Percentiles rank a stretch among this genome's conserved stretches.
These are phyloP conservation scores for Colletes latitarsis DNA, from an alignment of 1,140 invertebrate species.

Conservation along the genomic window DNA sequence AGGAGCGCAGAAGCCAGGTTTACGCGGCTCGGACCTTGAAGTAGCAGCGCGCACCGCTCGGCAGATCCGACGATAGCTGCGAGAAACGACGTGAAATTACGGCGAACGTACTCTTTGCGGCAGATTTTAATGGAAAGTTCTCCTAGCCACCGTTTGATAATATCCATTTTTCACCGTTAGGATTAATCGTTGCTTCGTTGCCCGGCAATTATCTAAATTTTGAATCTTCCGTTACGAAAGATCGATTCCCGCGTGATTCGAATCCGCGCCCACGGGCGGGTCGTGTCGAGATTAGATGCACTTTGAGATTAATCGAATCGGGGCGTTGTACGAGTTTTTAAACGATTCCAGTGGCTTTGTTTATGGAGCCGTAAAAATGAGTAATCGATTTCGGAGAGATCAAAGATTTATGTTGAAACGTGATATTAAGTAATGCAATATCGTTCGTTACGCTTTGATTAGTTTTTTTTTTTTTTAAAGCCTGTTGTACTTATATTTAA, in stretches of 20 bases:
- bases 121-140: conserved; percentile 55
- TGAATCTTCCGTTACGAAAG: background rate
- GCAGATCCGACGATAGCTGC: conserved; percentile 58
- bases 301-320: conserved; percentile 7
- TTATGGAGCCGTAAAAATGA: background rate
- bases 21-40: conserved; percentile 52
- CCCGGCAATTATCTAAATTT: conserved; percentile 19
- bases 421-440: background rate
- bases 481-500: background rate
- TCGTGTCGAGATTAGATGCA: background rate
- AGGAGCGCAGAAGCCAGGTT: conserved; percentile 56
- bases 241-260: background rate
- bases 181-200: conserved; percentile 43
- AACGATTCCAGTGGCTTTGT: background rate
- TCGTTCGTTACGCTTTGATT: background rate
- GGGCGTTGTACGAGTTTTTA: too few relatives aligned
- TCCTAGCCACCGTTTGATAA: conserved; percentile 28
- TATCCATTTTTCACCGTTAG: conserved; percentile 25
- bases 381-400: background rate
- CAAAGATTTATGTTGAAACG: background rate
- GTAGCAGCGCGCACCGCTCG: conserved; percentile 46
- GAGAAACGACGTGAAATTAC: conserved; percentile 62
- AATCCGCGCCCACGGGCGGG: background rate
- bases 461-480: too few relatives aligned
- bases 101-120: conserved; percentile 44